Evolutionary conservation across 2,797 vertebrate genomes (phyloP), one percentile per base, ranked within the genome.

Genomic region (Arrhamphus sclerolepis): DNA sequence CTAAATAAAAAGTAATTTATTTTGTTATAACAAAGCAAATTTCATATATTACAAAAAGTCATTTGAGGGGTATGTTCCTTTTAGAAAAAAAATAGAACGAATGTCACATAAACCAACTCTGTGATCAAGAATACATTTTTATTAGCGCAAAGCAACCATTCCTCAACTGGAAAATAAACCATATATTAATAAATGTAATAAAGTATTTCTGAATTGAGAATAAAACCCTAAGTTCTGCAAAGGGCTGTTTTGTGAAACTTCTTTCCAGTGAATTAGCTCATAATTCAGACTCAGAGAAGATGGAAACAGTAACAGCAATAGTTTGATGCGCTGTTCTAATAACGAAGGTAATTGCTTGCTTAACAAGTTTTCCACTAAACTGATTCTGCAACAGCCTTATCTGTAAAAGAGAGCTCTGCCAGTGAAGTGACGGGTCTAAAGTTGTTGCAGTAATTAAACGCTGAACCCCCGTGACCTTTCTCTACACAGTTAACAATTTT

Each of bases 311-410:
- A 78, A 22, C 50, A 62, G 53, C 62, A 70, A 56, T 57, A 42
- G 49, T 66, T 62, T 54, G 41, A 9, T 44, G 41, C 60, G 47
- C 62, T 69, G 58, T 64, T 14, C 63, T 66, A 55, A 78, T 77
- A 39, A 73, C 75, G 57, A 63, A 56, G 62, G 41, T 81, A 82
- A 85, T 85, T 67, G 78, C 67, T 73, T 53, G 54, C 40, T 57
- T 65, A 76, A 73, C 43, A 21, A 39, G 53, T 72, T 82, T 75
- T 74, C 54, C 69, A 60, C 63, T 72, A 49, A 72, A 62, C 61
- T 67, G 47, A 50, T 52, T 42, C 48, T 59, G 47, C 51, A 39
- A 6, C 58, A 59, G 46, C 21, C 42, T 29, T 46, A 0, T 47
- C 43, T 68, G 47, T 49, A 34, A 34, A 34, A 34, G 18, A 73